Percentiles rank a stretch among this genome's conserved stretches.
phyloP scores from a whole-genome alignment of 2,888 invertebrate genomes.

The Machimus atricapillus region DNA sequence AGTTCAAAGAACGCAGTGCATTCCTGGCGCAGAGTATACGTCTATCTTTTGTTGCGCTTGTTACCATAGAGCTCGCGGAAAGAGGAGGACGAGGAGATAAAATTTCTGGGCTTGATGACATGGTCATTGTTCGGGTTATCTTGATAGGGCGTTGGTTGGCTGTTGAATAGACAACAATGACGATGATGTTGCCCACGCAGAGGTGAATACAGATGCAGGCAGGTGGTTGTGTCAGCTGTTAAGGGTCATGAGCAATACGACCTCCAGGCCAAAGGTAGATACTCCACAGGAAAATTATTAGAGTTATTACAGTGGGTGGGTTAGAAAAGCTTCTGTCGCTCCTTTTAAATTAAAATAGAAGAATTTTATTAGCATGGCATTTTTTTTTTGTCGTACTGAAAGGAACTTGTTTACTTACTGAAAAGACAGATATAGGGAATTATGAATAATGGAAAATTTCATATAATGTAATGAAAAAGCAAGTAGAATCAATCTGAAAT shows the following conservation, averaged over 20 bases:
- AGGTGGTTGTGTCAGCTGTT: not conserved
- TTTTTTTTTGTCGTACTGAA: not conserved
- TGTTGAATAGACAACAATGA: not conserved
- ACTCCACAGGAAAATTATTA: not conserved
- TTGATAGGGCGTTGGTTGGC: not conserved
- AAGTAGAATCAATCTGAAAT: not conserved
- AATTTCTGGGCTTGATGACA: not conserved
- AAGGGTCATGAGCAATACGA: not conserved
- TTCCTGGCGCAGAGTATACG: not conserved
- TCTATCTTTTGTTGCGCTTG: not conserved
- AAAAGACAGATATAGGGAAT: not conserved
- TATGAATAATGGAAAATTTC: not conserved
- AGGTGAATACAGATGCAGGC: not conserved
- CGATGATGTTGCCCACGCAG: not conserved
- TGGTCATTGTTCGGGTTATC: not conserved
- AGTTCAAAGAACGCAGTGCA: slow-evolving; percentile 9
- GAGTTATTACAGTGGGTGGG: not conserved
- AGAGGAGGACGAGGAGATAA: not conserved
- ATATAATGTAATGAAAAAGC: not conserved
- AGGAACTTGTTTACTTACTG: not conserved
- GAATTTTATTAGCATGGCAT: not conserved
- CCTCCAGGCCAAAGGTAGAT: not conserved
- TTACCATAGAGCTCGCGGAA: not conserved
- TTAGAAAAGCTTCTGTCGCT: not conserved
- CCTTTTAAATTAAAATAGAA: not conserved